These are phyloP conservation scores for Caenorhabditis drosophilae DNA, from an alignment of 2,888 invertebrate genomes.

Conservation along the genomic window DNA sequence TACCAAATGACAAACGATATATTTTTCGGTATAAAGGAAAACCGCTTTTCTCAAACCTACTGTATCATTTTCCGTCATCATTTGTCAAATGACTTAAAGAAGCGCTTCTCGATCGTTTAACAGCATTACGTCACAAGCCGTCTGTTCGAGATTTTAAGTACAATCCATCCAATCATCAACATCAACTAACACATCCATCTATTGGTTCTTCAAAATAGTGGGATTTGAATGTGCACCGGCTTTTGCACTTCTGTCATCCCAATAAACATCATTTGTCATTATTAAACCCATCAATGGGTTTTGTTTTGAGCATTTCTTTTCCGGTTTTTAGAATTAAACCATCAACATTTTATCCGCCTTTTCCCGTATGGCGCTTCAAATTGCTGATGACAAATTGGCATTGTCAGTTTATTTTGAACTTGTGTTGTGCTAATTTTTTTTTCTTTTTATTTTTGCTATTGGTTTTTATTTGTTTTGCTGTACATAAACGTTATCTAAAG, in stretches of 20 bases:
- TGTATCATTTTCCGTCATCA: neutral
- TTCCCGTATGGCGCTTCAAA: conserved; percentile 26
- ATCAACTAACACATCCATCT: neutral
- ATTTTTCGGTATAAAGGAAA: too few relatives aligned
- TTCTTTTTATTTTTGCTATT: neutral
- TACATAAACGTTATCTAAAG: too few relatives aligned
- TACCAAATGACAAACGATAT: too few relatives aligned
- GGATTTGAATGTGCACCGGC: too few relatives aligned
- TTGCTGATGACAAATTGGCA: conserved; percentile 20
- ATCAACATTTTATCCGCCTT: too few relatives aligned
- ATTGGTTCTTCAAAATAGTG: neutral
- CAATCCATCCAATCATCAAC: neutral
- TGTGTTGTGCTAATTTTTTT: neutral
- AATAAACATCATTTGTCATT: conserved; percentile 43
- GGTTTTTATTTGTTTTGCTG: too few relatives aligned
- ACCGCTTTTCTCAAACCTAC: too few relatives aligned
- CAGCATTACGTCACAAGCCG: conserved; percentile 26
- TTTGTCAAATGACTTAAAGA: neutral
- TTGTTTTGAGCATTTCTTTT: conserved; percentile 15
- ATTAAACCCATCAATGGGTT: conserved; percentile 31
- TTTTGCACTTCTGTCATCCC: neutral
- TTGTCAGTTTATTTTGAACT: neutral
- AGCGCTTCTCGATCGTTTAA: neutral
- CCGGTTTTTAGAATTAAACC: conserved; percentile 10
- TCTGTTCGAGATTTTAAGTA: conserved; percentile 32